These are phyloP conservation scores for Hirtodrosophila histrioides DNA, from an alignment of 2,888 invertebrate genomes.

Conservation along the genomic window DNA sequence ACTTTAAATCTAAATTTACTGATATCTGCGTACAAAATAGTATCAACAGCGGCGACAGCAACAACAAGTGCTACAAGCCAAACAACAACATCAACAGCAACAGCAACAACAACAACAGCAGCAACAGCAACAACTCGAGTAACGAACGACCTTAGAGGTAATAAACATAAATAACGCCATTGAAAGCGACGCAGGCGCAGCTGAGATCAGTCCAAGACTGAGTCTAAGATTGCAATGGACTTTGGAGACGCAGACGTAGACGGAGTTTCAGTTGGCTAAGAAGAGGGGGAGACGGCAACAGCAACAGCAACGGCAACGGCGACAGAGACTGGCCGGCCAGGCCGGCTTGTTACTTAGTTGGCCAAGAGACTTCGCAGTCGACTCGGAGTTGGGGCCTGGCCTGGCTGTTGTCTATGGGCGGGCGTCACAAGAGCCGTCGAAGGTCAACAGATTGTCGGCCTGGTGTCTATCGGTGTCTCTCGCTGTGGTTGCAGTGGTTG, in stretches of 20 bases:
- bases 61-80: constrained; percentile 42
- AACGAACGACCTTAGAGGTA: constrained; percentile 81
- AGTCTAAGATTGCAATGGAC: constrained; percentile 60
- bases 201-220: constrained; percentile 63
- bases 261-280: constrained; percentile 5
- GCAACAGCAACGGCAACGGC: constrained; percentile 6
- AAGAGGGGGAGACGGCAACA: constrained; percentile 9
- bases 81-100: constrained; percentile 37
- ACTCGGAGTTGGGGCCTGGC: constrained; percentile 31
- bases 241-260: constrained; percentile 20
- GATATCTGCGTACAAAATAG: constrained; percentile 81
- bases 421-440: constrained; percentile 73
- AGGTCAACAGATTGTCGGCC: constrained; percentile 80
- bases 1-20: constrained; percentile 82
- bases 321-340: constrained; percentile 25
- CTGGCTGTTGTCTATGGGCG: constrained; percentile 64
- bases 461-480: constrained; percentile 64
- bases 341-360: constrained; percentile 56
- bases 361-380: constrained; percentile 39
- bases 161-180: constrained; percentile 81
- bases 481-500: constrained; percentile 14
- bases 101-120: constrained; percentile 33
- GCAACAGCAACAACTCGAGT: constrained; percentile 58
- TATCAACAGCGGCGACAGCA: constrained; percentile 77
- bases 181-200: constrained; percentile 76